phyloP scores from a whole-genome alignment of 2,888 invertebrate species.

The Tryphoninae sp. region DNA sequence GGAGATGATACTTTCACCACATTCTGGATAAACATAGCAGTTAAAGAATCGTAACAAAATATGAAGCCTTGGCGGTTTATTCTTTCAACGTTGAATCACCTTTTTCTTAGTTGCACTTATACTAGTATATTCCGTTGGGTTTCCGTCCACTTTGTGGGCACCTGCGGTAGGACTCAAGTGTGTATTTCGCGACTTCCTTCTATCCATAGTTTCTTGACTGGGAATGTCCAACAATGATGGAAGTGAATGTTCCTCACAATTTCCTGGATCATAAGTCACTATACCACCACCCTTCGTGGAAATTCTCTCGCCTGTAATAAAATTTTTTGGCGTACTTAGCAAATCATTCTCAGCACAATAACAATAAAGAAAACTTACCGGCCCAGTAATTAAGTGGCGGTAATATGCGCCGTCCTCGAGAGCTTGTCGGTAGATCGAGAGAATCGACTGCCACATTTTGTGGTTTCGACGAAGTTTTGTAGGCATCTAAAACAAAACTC shows the following conservation, averaged over 20 bases:
- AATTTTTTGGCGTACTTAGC: not conserved
- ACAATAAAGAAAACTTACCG: constrained; percentile 62
- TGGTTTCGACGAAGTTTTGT: constrained; percentile 19
- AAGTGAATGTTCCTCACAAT: constrained; percentile 52
- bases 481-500: constrained; percentile 19
- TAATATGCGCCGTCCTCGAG: constrained; percentile 72
- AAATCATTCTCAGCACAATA: not conserved
- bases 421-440: constrained; percentile 67
- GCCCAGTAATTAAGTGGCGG: constrained; percentile 74
- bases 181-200: constrained; percentile 40
- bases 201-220: constrained; percentile 18
- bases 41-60: not conserved
- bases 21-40: constrained; percentile 15
- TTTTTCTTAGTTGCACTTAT: constrained; percentile 37
- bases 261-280: constrained; percentile 70
- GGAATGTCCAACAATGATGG: constrained; percentile 55
- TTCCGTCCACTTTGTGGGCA: not conserved
- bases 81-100: constrained; percentile 15
- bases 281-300: constrained; percentile 67
- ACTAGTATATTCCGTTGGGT: constrained; percentile 10
- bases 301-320: constrained; percentile 71
- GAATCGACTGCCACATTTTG: constrained; percentile 55
- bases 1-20: constrained; percentile 38
- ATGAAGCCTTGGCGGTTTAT: not conserved
- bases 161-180: constrained; percentile 1